A percentile compares a stretch with the other conserved stretches of the same genome.
Conservation (phyloP, 2,113 vertebrate species). For the Calidris pugnax region DNA sequence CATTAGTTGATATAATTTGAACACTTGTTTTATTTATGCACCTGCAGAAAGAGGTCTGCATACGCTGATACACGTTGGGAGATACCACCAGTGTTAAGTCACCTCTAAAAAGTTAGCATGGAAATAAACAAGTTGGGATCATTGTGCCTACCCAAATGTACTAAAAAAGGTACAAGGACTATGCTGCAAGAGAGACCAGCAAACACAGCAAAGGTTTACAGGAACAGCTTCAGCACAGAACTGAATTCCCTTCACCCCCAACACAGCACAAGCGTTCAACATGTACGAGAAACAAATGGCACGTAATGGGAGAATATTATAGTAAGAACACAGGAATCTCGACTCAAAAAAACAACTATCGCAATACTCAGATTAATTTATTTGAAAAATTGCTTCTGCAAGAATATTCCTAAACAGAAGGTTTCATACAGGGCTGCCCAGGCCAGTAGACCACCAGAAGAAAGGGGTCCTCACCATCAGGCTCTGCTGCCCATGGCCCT, state of each 20-base stretch:
- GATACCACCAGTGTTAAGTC: not conserved
- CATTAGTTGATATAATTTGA: not conserved
- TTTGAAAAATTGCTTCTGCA: not conserved
- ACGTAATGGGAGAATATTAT: not conserved
- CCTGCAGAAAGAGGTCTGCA: not conserved
- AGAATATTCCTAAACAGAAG: not conserved
- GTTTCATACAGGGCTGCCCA: not conserved
- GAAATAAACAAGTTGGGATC: not conserved
- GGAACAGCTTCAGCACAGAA: not conserved
- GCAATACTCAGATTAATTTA: not conserved
- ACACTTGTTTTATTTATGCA: not conserved
- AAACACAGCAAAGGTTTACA: not conserved
- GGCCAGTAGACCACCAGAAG: not conserved
- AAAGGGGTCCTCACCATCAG: fast-evolving
- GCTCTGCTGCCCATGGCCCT: not conserved
- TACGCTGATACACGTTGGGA: not conserved
- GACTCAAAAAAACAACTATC: not conserved
- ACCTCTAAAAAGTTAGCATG: not conserved
- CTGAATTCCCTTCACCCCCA: not conserved
- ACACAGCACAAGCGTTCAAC: not conserved
- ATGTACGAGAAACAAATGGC: not conserved
- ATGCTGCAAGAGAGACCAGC: not conserved
- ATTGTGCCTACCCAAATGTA: not conserved
- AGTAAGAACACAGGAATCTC: not conserved
- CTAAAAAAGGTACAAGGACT: not conserved